Evolutionary conservation across 2,797 vertebrate species (phyloP), one percentile per base, ranked within the genome.

Genomic region (Myripristis murdjan): DNA sequence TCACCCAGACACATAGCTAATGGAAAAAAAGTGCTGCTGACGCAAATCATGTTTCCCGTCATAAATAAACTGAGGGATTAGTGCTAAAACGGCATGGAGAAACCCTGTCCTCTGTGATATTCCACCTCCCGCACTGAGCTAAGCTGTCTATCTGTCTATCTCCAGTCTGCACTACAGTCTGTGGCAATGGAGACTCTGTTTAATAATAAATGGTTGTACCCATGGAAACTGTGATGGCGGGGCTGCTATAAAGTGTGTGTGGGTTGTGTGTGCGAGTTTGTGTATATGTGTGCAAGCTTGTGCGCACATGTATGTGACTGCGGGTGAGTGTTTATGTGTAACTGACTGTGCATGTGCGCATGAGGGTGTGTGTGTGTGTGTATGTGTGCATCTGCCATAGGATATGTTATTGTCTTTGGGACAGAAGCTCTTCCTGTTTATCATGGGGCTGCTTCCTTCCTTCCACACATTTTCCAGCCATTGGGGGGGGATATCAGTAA

Each of bases 401-500:
- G 84, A 87, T 77, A 81, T 89, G 85, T 90, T 85, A 89, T 91
- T 90, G 89, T 93, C 81, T 90, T 73, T 23, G 75, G 68, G 80
- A 84, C 83, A 87, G 85, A 89, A 87, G 75, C 85, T 84, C 91
- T 93, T 94, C 91, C 93, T 94, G 91, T 94, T 95, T 93, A 92
- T 91, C 75, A 73, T 53, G 53, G 64, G 39, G 57, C 79, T 49
- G 80, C 79, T 92, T 92, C 87, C 91, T 90, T 89, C 82, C 88
- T 83, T 85, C 83, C 76, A 84, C 78, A 70, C 79, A 79, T 85
- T 83, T 87, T 89, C 70, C 77, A 85, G 77, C 52, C 46, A 6
- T 8, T 72, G 75, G 73, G 80, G 57, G 64, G 59, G 75, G 75
- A 82, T 61, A 77, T 84, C 81, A 61, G 44, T 80, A 58, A 70